Conservation (phyloP, 2,113 vertebrate species). For the Colius striatus region DNA sequence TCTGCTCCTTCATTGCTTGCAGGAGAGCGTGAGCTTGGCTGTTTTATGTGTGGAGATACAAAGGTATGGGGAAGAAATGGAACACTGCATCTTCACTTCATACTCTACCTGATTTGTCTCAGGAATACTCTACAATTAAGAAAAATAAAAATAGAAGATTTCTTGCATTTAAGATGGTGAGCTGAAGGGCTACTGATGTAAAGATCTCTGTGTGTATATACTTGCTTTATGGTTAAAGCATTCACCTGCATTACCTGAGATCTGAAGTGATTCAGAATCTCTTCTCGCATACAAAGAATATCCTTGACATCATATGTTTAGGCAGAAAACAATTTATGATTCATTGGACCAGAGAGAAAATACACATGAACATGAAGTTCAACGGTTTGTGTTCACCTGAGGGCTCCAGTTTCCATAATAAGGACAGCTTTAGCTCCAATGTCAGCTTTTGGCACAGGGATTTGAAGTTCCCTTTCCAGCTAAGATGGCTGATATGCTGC, state of each 20-base stretch:
- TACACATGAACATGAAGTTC: background rate
- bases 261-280: background rate
- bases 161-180: background rate
- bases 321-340: slow-evolving; percentile 1
- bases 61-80: background rate
- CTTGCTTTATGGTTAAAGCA: background rate
- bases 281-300: background rate
- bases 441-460: background rate
- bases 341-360: background rate
- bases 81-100: accelerated
- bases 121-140: background rate
- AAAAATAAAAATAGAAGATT: background rate
- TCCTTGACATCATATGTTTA: background rate
- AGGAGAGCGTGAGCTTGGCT: background rate
- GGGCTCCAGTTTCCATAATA: background rate
- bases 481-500: background rate
- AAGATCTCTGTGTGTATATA: background rate
- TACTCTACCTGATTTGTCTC: background rate
- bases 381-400: background rate
- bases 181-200: background rate
- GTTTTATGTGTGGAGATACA: accelerated
- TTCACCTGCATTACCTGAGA: background rate
- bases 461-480: background rate
- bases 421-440: background rate
- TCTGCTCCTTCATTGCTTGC: background rate